Conservation (phyloP, 2,888 invertebrate species). For the Caenorhabditis uteleia region DNA sequence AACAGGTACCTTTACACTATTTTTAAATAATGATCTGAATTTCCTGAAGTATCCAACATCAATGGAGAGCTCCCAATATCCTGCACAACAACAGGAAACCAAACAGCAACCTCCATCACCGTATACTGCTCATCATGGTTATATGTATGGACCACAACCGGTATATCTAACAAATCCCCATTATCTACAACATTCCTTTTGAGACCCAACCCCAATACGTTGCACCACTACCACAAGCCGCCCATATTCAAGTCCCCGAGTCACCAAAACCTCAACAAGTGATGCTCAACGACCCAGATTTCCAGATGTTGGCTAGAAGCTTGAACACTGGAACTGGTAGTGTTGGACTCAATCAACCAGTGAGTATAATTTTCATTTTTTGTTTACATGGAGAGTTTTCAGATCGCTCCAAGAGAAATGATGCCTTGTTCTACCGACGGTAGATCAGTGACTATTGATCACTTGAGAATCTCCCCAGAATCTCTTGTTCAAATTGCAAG, state of each 20-base stretch:
- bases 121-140: slow-evolving; percentile 35
- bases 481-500: slow-evolving; percentile 38
- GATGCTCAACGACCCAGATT: slow-evolving; percentile 24
- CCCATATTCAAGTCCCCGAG: not conserved
- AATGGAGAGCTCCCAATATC: too few relatives aligned
- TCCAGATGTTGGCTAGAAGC: slow-evolving; percentile 39
- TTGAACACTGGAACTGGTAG: slow-evolving; percentile 21
- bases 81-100: too few relatives aligned
- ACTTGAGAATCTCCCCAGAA: slow-evolving; percentile 35
- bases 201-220: not conserved
- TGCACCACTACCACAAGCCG: not conserved
- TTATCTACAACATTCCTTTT: not conserved
- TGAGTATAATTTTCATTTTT: slow-evolving; percentile 2
- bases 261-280: not conserved
- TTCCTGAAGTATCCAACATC: too few relatives aligned
- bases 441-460: slow-evolving; percentile 40
- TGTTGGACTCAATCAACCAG: slow-evolving; percentile 13
- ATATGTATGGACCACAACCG: slow-evolving; percentile 24
- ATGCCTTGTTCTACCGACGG: slow-evolving; percentile 37
- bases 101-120: too few relatives aligned
- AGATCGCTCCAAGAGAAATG: slow-evolving; percentile 15
- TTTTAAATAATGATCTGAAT: too few relatives aligned
- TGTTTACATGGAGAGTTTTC: not conserved
- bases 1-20: too few relatives aligned
- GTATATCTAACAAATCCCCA: slow-evolving; percentile 3